Conservation (phyloP, 2,797 vertebrate species). For the Ibycter americanus region DNA sequence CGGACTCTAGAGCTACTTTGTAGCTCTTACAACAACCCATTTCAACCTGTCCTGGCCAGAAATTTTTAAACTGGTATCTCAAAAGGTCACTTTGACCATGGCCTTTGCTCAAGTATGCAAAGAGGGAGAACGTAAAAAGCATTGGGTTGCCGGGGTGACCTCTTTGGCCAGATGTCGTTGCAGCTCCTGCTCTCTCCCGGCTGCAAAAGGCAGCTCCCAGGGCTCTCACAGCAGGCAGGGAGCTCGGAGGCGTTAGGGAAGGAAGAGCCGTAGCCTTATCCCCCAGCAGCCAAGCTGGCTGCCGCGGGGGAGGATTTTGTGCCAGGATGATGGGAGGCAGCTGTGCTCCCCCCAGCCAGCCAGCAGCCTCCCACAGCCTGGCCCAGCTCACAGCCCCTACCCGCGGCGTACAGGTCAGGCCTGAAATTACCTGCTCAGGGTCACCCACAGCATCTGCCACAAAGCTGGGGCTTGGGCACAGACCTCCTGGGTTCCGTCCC, state of each 20-base stretch:
- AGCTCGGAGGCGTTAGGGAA: accelerated
- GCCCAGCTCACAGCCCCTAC: not conserved
- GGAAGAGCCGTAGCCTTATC: not conserved
- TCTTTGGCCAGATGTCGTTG: not conserved
- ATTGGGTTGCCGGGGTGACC: not conserved
- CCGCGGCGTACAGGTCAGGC: not conserved
- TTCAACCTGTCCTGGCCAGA: not conserved
- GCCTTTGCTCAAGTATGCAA: not conserved
- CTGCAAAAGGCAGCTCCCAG: not conserved
- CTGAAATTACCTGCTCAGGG: not conserved
- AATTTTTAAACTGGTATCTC: slow-evolving; percentile 15
- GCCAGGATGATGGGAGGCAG: not conserved
- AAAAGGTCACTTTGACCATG: not conserved
- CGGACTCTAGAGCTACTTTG: not conserved
- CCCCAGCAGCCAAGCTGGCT: not conserved
- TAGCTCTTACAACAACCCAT: not conserved
- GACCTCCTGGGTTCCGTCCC: not conserved
- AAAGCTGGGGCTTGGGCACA: not conserved
- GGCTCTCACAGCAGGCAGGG: not conserved
- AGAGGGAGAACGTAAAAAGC: not conserved
- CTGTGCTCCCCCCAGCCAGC: not conserved
- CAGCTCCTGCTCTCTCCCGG: not conserved
- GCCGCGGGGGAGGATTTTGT: not conserved
- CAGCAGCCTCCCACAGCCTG: not conserved
- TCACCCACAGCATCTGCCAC: not conserved